Evolutionary conservation across 1,140 invertebrate species (phyloP), one percentile per base, ranked within the genome.

Genomic region (Dendrolimus kikuchii): DNA sequence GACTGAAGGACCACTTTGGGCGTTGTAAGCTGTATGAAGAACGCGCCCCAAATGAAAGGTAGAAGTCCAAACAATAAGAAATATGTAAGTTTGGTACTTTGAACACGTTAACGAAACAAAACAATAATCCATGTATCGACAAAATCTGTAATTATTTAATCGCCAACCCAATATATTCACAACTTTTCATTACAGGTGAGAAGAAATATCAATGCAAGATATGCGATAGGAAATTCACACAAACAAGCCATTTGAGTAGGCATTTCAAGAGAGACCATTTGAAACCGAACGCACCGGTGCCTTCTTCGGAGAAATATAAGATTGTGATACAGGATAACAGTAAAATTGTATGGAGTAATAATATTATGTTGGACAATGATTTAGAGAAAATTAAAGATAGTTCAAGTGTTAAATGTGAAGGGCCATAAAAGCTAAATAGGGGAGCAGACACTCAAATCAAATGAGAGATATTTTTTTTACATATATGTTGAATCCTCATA

Each of bases 141-240:
- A 23, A 23, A 23, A 23, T 23, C 23, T 3, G 23, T 3, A 23
- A 23, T 23, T 3, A 3, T 3, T 23, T 23, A 23, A 23, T 23
- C 23, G 23, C 23, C 1, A 23, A 23, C 23, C 23, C 23, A 23
- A 23, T 23, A 23, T 23, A 23, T 23, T 23, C 23, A 23, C 23
- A 23, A 23, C 23, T 23, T 23, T 23, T 23, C 23, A 23, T 23
- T 2, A 23, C 23, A 23, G 77, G 83, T 5, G 73, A 84, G 38
- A 82, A 81, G 50, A 77, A 75, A 39, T 86, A 86, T 53, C 80
- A 86, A 47, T 86, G 83, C 47, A 81, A 81, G 51, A 72, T 86
- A 57, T 86, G 83, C 47, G 77, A 84, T 5, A 64, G 79, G 41
- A 81, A 81, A 46, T 86, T 86, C 66, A 75, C 79, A 2, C 83